phyloP scores from a whole-genome alignment of 1,140 invertebrate species.

The roundworm (Caenorhabditis elegans) region DNA sequence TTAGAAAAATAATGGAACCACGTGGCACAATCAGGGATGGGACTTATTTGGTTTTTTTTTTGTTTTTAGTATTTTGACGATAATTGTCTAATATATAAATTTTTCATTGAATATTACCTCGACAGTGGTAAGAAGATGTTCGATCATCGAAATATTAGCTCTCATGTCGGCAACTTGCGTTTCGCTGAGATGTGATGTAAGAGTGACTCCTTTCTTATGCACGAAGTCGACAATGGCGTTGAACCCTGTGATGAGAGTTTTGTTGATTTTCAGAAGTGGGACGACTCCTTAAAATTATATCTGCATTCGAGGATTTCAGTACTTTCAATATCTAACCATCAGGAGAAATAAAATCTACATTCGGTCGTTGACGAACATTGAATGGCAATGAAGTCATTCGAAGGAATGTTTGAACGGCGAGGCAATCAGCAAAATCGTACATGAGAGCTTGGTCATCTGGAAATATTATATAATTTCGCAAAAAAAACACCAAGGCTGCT shows the following conservation, averaged over 20 bases:
- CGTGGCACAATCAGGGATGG: no score
- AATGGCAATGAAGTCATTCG: constrained; percentile 86
- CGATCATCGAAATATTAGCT: constrained; percentile 79
- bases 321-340: constrained; percentile 72
- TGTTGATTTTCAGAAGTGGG: constrained; percentile 85
- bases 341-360: constrained; percentile 94
- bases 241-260: constrained; percentile 83
- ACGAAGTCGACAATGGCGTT: constrained; percentile 87
- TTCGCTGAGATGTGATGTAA: constrained; percentile 75
- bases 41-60: no score
- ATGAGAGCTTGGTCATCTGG: constrained; percentile 62
- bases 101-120: constrained; percentile 55
- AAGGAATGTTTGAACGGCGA: constrained; percentile 74
- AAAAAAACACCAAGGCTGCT: background rate
- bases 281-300: constrained; percentile 75
- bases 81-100: no score
- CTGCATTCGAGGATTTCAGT: no score
- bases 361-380: constrained; percentile 74
- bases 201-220: constrained; percentile 73
- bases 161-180: constrained; percentile 85
- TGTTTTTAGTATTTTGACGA: background rate
- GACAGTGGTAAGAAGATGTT: constrained; percentile 59
- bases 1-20: no score
- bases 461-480: background rate
- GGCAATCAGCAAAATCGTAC: constrained; percentile 61